phyloP scores from a whole-genome alignment of 2,888 invertebrate species.

The Drosophila mulleri region DNA sequence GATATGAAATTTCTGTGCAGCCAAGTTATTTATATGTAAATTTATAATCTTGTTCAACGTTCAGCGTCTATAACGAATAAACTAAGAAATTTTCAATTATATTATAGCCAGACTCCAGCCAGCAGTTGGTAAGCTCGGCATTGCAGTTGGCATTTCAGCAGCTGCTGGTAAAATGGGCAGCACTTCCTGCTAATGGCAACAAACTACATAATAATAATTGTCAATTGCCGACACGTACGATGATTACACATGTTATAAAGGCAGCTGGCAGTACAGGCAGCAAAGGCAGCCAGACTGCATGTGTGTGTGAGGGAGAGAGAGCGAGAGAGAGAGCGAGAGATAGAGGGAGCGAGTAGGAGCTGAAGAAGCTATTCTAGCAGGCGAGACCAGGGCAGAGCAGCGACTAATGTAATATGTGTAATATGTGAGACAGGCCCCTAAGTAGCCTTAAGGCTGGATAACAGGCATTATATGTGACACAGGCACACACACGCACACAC shows the following conservation, averaged over 20 bases:
- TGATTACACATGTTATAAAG: slow-evolving; percentile 75
- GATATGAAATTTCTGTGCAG: background rate
- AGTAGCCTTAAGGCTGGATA: slow-evolving; percentile 81
- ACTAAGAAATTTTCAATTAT: slow-evolving; percentile 13
- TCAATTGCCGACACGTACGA: slow-evolving; percentile 79
- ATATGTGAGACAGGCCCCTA: slow-evolving; percentile 81
- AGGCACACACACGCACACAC: slow-evolving; percentile 28
- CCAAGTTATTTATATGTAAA: background rate
- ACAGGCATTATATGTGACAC: slow-evolving; percentile 74
- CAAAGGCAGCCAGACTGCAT: slow-evolving; percentile 2
- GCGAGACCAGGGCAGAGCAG: slow-evolving; percentile 37
- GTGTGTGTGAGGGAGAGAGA: background rate
- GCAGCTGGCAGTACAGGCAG: slow-evolving; percentile 55
- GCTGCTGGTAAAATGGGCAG: slow-evolving; percentile 54
- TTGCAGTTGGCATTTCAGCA: slow-evolving; percentile 31
- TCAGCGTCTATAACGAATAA: background rate
- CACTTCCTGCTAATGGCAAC: slow-evolving; percentile 76
- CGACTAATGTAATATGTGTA: slow-evolving; percentile 76
- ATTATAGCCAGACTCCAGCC: slow-evolving; percentile 1
- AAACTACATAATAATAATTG: slow-evolving; percentile 78
- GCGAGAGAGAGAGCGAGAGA: background rate
- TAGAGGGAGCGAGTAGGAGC: background rate
- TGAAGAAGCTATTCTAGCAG: slow-evolving; percentile 15
- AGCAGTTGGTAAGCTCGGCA: background rate
- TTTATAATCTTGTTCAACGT: background rate